Evolutionary conservation across 2,888 invertebrate species (phyloP).

Genomic region (Clitarchus hookeri): DNA sequence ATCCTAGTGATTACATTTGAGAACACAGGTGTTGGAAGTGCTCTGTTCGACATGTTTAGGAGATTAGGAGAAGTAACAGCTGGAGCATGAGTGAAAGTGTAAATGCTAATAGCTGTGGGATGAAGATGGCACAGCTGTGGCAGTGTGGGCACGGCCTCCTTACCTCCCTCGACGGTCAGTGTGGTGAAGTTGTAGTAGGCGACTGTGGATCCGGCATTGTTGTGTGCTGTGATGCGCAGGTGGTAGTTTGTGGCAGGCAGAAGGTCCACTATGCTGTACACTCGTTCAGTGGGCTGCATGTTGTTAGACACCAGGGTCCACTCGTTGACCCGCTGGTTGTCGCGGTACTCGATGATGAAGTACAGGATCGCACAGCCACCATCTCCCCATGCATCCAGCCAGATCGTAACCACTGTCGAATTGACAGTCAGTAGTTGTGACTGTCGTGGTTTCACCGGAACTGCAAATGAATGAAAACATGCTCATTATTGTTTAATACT

Average conservation of each 20-base stretch:
- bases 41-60: no score
- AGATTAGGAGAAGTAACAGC: no score
- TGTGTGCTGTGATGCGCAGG: slow-evolving; percentile 77
- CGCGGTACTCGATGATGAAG: slow-evolving; percentile 80
- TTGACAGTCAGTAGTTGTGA: slow-evolving; percentile 83
- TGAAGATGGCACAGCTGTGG: background rate
- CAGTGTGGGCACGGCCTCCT: slow-evolving; percentile 47
- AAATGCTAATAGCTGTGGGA: no score
- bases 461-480: slow-evolving; percentile 51
- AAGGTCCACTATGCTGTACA: slow-evolving; percentile 78
- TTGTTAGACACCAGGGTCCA: slow-evolving; percentile 84
- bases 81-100: no score
- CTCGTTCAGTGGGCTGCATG: slow-evolving; percentile 78
- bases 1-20: no score
- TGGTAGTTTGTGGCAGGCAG: slow-evolving; percentile 76
- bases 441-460: slow-evolving; percentile 78
- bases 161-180: slow-evolving; percentile 74
- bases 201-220: slow-evolving; percentile 83
- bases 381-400: slow-evolving; percentile 87
- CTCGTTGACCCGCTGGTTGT: slow-evolving; percentile 60
- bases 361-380: slow-evolving; percentile 87
- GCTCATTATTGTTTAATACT: no score
- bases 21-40: no score
- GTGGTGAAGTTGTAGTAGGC: slow-evolving; percentile 86
- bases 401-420: slow-evolving; percentile 83